Percentiles rank a stretch among this genome's conserved stretches.
phyloP scores from a whole-genome alignment of 2,797 vertebrate species.

The Aviceda leuphotes region DNA sequence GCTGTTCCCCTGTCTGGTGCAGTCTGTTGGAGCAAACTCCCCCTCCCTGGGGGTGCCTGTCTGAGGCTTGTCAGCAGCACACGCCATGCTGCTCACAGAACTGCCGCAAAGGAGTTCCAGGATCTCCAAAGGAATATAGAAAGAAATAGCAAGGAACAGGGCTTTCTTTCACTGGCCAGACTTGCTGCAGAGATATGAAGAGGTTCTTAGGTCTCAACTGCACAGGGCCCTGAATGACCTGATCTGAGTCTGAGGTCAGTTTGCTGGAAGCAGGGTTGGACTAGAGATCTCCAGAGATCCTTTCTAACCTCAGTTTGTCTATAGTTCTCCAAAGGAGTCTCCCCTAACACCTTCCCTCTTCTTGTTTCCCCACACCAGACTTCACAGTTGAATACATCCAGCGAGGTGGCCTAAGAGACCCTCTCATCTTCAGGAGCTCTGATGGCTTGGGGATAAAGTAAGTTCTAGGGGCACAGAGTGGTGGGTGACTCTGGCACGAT shows the following conservation, averaged over 20 bases:
- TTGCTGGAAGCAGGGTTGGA: not conserved
- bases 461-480: constrained; percentile 36
- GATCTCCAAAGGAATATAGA: not conserved
- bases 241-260: not conserved
- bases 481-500: not conserved
- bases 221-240: not conserved
- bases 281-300: not conserved
- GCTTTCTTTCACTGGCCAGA: not conserved
- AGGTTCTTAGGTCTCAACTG: not conserved
- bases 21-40: not conserved
- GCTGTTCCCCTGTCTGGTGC: not conserved
- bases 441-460: constrained; percentile 96
- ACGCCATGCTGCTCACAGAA: not conserved
- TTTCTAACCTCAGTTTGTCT: not conserved
- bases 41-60: not conserved
- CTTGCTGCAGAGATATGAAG: not conserved
- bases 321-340: not conserved
- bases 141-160: not conserved
- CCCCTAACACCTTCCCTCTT: not conserved
- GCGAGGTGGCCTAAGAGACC: constrained; percentile 91
- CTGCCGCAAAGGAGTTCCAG: not conserved
- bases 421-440: constrained; percentile 90
- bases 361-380: constrained; percentile 77
- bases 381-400: constrained; percentile 97
- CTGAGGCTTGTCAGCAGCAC: not conserved